These are phyloP conservation scores for Oryzias javanicus DNA, from an alignment of 2,113 vertebrate genomes.

Conservation along the genomic window DNA sequence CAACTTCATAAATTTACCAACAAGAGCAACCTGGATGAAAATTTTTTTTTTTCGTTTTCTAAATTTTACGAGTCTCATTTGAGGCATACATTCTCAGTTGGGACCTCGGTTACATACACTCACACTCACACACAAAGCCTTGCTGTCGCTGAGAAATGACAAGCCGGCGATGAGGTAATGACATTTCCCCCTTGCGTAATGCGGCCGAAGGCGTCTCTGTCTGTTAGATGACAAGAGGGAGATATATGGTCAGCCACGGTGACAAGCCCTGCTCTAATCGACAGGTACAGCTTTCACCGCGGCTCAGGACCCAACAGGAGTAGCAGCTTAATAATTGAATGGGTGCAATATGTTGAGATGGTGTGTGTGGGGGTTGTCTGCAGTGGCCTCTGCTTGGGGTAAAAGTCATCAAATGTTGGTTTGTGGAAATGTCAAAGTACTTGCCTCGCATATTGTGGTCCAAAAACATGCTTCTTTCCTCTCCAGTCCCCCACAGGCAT, in stretches of 20 bases:
- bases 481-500: slow-evolving; percentile 59
- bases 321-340: slow-evolving; percentile 87
- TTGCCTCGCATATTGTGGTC: slow-evolving; percentile 55
- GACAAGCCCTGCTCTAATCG: slow-evolving; percentile 79
- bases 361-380: slow-evolving; percentile 47
- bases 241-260: slow-evolving; percentile 66
- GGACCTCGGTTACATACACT: slow-evolving; percentile 13
- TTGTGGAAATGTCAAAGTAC: slow-evolving; percentile 73
- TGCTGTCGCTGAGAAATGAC: slow-evolving; percentile 49
- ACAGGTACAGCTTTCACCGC: slow-evolving; percentile 83
- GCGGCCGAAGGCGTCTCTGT: slow-evolving; percentile 53
- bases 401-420: slow-evolving; percentile 74
- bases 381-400: slow-evolving; percentile 65
- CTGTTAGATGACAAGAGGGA: slow-evolving; percentile 44
- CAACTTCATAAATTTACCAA: too few relatives aligned
- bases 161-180: slow-evolving; percentile 66
- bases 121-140: slow-evolving; percentile 22
- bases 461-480: slow-evolving; percentile 45
- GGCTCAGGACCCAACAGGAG: slow-evolving; percentile 78
- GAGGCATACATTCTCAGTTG: slow-evolving; percentile 3
- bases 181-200: slow-evolving; percentile 62
- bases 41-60: too few relatives aligned
- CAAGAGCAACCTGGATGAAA: too few relatives aligned
- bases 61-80: too few relatives aligned
- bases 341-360: slow-evolving; percentile 81